phyloP scores from a whole-genome alignment of 2,113 vertebrate genomes.

The Corythornis vintsioides region DNA sequence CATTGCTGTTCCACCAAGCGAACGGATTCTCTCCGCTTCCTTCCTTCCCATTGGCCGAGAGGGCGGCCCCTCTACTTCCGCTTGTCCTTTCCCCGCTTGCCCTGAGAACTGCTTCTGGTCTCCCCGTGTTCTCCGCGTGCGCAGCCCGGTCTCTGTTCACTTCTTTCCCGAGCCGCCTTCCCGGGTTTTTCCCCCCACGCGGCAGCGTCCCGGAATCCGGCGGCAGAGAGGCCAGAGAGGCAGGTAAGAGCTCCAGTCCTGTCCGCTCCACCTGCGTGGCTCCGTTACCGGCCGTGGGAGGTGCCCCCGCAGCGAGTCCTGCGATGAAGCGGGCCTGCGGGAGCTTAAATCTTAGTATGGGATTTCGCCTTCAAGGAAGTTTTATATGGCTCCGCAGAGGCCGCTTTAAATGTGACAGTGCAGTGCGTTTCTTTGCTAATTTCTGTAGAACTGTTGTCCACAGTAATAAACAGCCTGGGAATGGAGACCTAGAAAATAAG shows the following conservation, averaged over 20 bases:
- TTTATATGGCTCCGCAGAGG: accelerated
- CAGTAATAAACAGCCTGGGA: accelerated
- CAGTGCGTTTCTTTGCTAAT: accelerated
- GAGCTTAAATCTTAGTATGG: accelerated
- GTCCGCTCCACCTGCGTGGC: too few species aligned
- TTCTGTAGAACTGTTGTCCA: not conserved
- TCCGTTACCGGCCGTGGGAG: accelerated
- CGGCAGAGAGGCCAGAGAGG: not conserved
- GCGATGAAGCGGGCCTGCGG: accelerated
- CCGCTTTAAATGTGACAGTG: accelerated
- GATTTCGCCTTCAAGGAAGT: accelerated
- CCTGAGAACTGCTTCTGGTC: accelerated
- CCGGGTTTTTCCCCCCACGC: not conserved
- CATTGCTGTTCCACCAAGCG: not conserved
- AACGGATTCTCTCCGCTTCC: accelerated
- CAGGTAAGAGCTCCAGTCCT: not conserved
- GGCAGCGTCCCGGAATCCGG: not conserved
- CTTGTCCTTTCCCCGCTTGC: not conserved
- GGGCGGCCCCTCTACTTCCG: accelerated
- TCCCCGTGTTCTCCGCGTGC: accelerated
- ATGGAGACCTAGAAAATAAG: not conserved
- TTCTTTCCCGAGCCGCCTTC: not conserved
- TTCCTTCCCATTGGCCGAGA: not conserved
- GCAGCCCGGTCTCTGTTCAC: accelerated
- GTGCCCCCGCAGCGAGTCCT: not conserved